Conservation (phyloP, 1,140 invertebrate species). For the Euglossa dilemma region DNA sequence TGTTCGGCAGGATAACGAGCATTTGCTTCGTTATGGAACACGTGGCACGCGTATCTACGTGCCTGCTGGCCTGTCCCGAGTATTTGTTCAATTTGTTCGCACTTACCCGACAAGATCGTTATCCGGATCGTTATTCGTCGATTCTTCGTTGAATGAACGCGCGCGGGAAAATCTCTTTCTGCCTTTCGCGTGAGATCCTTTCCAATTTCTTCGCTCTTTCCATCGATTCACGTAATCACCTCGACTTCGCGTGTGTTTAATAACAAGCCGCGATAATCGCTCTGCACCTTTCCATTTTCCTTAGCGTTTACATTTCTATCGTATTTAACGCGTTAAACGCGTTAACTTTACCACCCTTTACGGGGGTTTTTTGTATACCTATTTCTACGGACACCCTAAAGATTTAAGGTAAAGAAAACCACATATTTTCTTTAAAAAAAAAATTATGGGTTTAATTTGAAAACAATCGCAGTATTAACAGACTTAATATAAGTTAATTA, state of each 20-base stretch:
- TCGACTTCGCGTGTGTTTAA: not conserved
- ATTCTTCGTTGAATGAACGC: not conserved
- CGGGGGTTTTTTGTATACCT: too few species aligned
- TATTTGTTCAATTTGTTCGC: conserved; percentile 40
- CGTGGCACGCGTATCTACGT: conserved; percentile 58
- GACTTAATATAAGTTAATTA: too few species aligned
- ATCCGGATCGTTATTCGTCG: not conserved
- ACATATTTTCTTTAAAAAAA: too few species aligned
- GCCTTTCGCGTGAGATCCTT: not conserved
- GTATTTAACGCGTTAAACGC: too few species aligned
- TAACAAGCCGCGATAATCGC: too few species aligned
- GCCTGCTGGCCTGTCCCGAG: conserved; percentile 24
- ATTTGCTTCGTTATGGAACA: conserved; percentile 64
- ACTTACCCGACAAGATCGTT: conserved; percentile 23
- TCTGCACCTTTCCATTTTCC: too few species aligned
- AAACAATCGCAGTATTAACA: too few species aligned
- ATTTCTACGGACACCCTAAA: too few species aligned
- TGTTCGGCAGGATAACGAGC: conserved; percentile 60
- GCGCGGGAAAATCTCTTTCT: not conserved
- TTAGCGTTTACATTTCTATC: too few species aligned
- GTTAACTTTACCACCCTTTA: too few species aligned
- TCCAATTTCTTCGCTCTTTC: not conserved
- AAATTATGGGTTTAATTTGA: too few species aligned
- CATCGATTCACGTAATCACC: not conserved
- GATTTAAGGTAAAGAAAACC: too few species aligned